phyloP scores from a whole-genome alignment of 2,888 invertebrate genomes.

The Sesia apiformis region DNA sequence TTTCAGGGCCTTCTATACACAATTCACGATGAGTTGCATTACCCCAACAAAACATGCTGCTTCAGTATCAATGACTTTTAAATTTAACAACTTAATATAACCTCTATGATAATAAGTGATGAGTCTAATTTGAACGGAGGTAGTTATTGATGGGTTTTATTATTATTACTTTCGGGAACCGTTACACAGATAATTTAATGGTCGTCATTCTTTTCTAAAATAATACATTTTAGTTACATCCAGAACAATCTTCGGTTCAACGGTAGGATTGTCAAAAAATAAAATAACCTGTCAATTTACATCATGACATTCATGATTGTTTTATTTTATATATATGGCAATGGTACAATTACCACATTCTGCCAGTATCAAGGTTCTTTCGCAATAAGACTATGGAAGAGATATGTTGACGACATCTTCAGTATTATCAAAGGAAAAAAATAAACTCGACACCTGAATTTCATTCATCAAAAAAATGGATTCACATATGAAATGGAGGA shows the following conservation, averaged over 20 bases:
- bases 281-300: background rate
- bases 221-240: conserved; percentile 27
- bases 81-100: conserved; percentile 28
- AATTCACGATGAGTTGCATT: conserved; percentile 68
- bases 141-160: conserved; percentile 15
- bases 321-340: background rate
- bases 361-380: no score
- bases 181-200: conserved; percentile 27
- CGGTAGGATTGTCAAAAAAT: background rate
- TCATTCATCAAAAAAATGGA: no score
- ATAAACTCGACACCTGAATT: no score
- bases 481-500: no score
- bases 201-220: conserved; percentile 24
- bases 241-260: conserved; percentile 48
- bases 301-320: no score
- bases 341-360: no score
- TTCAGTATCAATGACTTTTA: conserved; percentile 26
- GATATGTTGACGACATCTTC: no score
- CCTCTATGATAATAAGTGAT: conserved; percentile 28
- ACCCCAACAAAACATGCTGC: conserved; percentile 68
- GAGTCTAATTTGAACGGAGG: conserved; percentile 27
- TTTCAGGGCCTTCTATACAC: conserved; percentile 49
- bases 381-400: background rate
- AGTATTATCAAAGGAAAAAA: no score
- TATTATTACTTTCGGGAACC: conserved; percentile 1